Evolutionary conservation across 2,797 vertebrate species (phyloP).

Genomic region (Diceros bicornis): DNA sequence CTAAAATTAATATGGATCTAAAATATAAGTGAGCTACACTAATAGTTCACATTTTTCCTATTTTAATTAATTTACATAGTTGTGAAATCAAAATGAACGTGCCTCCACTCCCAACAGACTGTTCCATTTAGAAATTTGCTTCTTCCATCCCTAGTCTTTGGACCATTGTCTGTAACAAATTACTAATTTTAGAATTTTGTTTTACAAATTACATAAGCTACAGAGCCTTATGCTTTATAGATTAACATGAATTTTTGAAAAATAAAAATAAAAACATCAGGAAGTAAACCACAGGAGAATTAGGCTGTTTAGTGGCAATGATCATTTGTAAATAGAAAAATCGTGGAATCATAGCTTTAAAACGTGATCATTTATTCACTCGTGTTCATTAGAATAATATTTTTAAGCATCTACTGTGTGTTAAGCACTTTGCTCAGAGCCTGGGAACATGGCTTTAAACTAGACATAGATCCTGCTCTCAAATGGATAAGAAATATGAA

Average conservation of each 20-base stretch:
- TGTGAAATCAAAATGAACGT: not conserved
- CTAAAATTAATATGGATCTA: not conserved
- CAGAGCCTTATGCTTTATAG: not conserved
- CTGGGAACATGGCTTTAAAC: no score
- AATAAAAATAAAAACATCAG: not conserved
- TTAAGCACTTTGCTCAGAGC: not conserved
- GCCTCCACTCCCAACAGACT: not conserved
- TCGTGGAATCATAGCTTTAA: not conserved
- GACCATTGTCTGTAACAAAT: not conserved
- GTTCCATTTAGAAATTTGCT: not conserved
- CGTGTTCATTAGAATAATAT: slow-evolving; percentile 77
- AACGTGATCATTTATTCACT: not conserved
- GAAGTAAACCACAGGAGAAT: not conserved
- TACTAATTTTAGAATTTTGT: slow-evolving; percentile 32
- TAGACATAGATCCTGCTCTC: not conserved
- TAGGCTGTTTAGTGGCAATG: not conserved
- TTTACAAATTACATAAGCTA: not conserved
- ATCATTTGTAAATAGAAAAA: not conserved
- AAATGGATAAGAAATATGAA: not conserved
- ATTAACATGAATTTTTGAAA: not conserved
- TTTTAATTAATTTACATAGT: not conserved
- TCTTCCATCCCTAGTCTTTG: not conserved
- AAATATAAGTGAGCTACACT: not conserved
- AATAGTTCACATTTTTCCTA: not conserved
- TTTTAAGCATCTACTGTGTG: not conserved